Evolutionary conservation across 2,888 invertebrate species (phyloP).

Genomic region (Acholoe squamosa): DNA sequence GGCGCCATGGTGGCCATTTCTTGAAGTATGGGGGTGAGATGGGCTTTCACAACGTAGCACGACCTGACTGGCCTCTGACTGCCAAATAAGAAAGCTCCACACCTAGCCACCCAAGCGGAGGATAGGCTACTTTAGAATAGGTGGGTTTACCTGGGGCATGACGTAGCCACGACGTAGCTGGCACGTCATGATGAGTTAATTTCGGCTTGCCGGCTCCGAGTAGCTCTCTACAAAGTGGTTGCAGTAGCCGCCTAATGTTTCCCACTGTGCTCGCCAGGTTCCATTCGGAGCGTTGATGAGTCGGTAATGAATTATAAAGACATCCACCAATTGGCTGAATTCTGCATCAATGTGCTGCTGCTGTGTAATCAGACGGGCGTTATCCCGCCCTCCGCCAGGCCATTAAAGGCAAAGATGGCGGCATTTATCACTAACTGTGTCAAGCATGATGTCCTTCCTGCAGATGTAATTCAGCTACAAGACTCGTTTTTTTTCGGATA

Average conservation of each 20-base stretch:
- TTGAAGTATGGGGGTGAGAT: background rate
- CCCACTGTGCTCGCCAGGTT: background rate
- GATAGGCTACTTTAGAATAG: background rate
- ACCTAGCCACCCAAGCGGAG: background rate
- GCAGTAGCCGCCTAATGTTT: constrained; percentile 1
- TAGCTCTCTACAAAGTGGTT: constrained; percentile 9
- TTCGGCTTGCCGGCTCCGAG: background rate
- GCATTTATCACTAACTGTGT: background rate
- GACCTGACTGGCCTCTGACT: background rate
- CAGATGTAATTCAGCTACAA: no score
- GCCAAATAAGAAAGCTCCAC: background rate
- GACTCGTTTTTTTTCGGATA: no score
- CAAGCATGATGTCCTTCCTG: background rate
- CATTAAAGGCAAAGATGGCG: constrained; percentile 20
- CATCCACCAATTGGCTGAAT: background rate
- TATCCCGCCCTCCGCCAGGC: background rate
- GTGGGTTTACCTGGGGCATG: background rate
- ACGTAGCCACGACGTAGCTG: background rate
- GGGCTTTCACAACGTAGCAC: background rate
- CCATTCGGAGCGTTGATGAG: background rate
- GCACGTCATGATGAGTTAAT: constrained; percentile 46
- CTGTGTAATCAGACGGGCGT: background rate
- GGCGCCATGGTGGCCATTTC: constrained; percentile 27
- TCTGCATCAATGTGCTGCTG: background rate
- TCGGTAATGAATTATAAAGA: constrained; percentile 31